Conservation (phyloP, 2,888 invertebrate species). For the Netelia inedita region DNA sequence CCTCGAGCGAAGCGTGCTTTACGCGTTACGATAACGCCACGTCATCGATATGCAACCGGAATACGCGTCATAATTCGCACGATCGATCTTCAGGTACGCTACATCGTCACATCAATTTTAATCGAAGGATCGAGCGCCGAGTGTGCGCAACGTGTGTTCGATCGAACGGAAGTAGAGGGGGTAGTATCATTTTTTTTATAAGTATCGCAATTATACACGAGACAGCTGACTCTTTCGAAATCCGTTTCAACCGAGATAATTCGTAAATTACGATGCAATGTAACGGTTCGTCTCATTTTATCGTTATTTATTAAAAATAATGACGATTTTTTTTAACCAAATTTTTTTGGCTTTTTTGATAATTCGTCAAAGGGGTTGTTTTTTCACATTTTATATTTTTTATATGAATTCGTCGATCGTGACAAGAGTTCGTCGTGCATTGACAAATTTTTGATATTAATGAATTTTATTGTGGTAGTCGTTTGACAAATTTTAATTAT, state of each 20-base stretch:
- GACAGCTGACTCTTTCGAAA: not conserved
- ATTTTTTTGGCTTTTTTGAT: too few species aligned
- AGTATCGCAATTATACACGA: not conserved
- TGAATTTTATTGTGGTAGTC: too few species aligned
- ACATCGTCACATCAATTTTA: not conserved
- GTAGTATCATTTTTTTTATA: not conserved
- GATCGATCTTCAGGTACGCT: slow-evolving; percentile 24
- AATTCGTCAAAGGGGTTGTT: too few species aligned
- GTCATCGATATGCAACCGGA: slow-evolving; percentile 1
- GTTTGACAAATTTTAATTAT: not conserved
- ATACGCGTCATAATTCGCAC: slow-evolving; percentile 10
- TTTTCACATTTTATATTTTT: too few species aligned
- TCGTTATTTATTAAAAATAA: too few species aligned
- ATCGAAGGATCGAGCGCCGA: not conserved
- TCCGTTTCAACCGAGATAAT: not conserved
- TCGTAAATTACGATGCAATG: too few species aligned
- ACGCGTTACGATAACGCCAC: not conserved
- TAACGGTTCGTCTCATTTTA: too few species aligned
- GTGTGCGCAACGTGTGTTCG: not conserved
- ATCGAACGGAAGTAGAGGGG: not conserved
- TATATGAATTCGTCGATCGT: too few species aligned
- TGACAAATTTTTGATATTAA: too few species aligned
- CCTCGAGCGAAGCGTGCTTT: not conserved
- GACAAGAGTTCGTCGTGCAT: too few species aligned
- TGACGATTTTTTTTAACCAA: too few species aligned